These are phyloP conservation scores for Tinamus major DNA, from an alignment of 2,797 vertebrate genomes.

Conservation along the genomic window DNA sequence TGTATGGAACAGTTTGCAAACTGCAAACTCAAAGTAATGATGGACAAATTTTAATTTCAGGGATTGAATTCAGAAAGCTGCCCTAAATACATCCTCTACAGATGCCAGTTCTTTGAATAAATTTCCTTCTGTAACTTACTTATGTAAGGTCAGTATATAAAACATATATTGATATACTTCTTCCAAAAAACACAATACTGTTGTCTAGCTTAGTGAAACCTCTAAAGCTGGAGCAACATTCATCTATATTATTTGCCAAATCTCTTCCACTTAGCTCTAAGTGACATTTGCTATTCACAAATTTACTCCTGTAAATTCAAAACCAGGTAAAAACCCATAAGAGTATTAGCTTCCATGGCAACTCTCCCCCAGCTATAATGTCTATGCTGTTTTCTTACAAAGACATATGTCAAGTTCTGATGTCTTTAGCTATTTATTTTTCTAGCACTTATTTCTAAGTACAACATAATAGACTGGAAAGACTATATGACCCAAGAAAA, in stretches of 20 bases:
- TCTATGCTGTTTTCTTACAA: neutral
- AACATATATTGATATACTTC: neutral
- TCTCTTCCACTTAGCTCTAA: neutral
- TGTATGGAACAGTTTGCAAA: neutral
- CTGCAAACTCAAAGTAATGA: neutral
- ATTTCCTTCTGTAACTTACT: neutral
- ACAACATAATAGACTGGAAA: neutral
- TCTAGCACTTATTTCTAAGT: neutral
- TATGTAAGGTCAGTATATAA: neutral
- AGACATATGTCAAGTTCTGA: neutral
- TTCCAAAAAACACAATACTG: neutral
- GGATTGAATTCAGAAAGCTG: neutral
- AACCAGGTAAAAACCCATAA: neutral
- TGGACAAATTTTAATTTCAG: neutral
- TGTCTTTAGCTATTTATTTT: neutral
- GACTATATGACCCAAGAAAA: neutral
- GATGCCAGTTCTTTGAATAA: neutral
- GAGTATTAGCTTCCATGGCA: neutral
- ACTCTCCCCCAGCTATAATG: rapidly evolving
- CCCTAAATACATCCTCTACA: neutral
- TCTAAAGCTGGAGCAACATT: neutral
- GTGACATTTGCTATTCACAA: neutral
- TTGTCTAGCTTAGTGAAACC: neutral
- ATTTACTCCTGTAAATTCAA: neutral
- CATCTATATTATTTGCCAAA: neutral